These are phyloP conservation scores for Rhyacophila evoluta DNA, from an alignment of 2,888 invertebrate genomes.

Conservation along the genomic window DNA sequence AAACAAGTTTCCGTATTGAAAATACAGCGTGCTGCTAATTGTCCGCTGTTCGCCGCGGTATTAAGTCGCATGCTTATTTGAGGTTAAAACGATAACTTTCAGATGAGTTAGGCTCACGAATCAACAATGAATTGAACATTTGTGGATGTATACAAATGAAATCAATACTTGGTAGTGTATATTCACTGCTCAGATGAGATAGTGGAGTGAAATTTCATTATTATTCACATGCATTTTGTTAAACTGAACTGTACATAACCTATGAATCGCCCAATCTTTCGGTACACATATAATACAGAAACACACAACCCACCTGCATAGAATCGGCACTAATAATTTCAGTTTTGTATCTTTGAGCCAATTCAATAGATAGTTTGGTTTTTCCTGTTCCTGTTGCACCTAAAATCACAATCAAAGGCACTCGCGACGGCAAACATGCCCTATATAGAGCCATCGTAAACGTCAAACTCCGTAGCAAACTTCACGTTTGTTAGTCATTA, in stretches of 20 bases:
- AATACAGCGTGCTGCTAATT: too few species aligned
- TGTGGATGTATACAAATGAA: background rate
- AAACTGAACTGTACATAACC: background rate
- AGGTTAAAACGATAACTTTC: background rate
- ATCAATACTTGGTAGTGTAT: too few species aligned
- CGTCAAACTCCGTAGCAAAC: conserved; percentile 45
- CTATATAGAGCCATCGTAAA: conserved; percentile 63
- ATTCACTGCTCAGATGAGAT: too few species aligned
- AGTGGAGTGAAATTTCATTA: too few species aligned
- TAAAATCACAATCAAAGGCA: conserved; percentile 88
- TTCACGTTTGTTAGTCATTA: conserved; percentile 30
- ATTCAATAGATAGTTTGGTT: conserved; percentile 93
- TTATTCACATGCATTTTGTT: too few species aligned
- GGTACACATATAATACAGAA: background rate
- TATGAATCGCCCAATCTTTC: background rate
- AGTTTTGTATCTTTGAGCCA: conserved; percentile 86
- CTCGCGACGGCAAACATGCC: conserved; percentile 61
- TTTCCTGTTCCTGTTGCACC: conserved; percentile 98
- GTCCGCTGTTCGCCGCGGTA: too few species aligned
- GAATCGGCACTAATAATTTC: conserved; percentile 99
- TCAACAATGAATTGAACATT: background rate
- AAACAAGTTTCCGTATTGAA: too few species aligned
- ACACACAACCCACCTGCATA: conserved; percentile 84
- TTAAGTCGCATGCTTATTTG: background rate
- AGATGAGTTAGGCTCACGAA: background rate